Conservation (phyloP, 2,797 vertebrate genomes). For the Todus mexicanus region DNA sequence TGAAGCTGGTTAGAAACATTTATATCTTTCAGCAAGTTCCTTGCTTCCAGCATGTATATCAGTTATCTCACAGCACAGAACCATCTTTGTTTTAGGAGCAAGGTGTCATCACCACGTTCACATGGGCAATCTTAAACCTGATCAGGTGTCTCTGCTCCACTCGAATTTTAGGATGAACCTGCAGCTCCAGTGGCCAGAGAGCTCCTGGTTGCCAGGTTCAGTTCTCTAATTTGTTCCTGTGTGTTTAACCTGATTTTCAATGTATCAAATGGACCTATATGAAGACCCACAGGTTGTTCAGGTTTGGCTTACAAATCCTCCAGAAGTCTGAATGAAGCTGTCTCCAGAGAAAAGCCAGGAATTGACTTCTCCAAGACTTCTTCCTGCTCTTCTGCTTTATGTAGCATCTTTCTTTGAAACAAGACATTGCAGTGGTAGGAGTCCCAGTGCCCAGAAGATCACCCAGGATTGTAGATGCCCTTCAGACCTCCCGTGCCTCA, state of each 20-base stretch:
- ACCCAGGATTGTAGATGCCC: neutral
- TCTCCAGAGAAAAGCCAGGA: neutral
- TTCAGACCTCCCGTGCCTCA: neutral
- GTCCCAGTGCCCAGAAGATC: neutral
- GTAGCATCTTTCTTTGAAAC: neutral
- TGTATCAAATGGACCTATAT: neutral
- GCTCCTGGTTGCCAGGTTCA: neutral
- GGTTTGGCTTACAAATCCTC: neutral
- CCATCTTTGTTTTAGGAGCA: neutral
- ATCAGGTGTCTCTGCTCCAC: neutral
- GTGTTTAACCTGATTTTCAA: neutral
- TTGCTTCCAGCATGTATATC: neutral
- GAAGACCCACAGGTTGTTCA: neutral
- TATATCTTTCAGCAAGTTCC: neutral
- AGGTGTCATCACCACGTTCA: neutral
- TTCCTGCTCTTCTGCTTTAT: neutral
- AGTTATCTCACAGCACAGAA: neutral
- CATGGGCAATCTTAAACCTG: neutral
- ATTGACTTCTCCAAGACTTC: neutral
- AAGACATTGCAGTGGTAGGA: neutral
- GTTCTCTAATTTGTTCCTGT: neutral
- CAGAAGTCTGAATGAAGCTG: neutral
- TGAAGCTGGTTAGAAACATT: conserved; percentile 9
- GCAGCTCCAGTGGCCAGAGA: neutral
- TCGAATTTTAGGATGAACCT: neutral